A percentile compares a stretch with the other conserved stretches of the same genome.
phyloP scores from a whole-genome alignment of 1,140 invertebrate genomes.

The Lordiphosa stackelbergi region DNA sequence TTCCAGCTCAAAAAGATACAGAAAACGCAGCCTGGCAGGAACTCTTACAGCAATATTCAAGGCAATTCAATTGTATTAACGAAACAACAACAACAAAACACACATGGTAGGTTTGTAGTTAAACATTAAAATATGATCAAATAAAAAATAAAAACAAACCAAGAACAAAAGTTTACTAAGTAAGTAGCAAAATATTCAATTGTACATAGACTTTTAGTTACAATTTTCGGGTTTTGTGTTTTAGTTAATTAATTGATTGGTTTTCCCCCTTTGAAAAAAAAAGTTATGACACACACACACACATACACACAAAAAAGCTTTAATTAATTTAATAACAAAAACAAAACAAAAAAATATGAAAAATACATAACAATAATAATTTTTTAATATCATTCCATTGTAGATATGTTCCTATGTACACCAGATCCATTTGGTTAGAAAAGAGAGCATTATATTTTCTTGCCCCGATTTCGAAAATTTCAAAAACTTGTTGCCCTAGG shows the following conservation, averaged over 20 bases:
- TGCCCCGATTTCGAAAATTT: too few relatives aligned
- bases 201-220: constrained; percentile 60
- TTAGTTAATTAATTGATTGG: constrained; percentile 15
- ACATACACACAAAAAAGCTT: constrained; percentile 57
- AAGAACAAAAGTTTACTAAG: constrained; percentile 35
- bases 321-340: constrained; percentile 75
- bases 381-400: constrained; percentile 73
- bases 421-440: background rate
- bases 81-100: constrained; percentile 44
- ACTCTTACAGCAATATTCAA: constrained; percentile 62
- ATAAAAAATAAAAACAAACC: constrained; percentile 9
- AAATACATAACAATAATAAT: constrained; percentile 14
- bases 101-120: constrained; percentile 62
- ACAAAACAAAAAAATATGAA: constrained; percentile 10
- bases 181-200: constrained; percentile 67
- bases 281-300: constrained; percentile 37
- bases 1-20: constrained; percentile 11
- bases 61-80: constrained; percentile 72
- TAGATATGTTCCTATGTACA: constrained; percentile 46
- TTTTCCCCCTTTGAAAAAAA: constrained; percentile 24
- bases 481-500: too few relatives aligned
- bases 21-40: constrained; percentile 16
- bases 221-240: constrained; percentile 13
- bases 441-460: background rate
- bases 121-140: constrained; percentile 16